These are phyloP conservation scores for Delichon dasypus DNA, from an alignment of 2,797 vertebrate species.

Conservation along the genomic window DNA sequence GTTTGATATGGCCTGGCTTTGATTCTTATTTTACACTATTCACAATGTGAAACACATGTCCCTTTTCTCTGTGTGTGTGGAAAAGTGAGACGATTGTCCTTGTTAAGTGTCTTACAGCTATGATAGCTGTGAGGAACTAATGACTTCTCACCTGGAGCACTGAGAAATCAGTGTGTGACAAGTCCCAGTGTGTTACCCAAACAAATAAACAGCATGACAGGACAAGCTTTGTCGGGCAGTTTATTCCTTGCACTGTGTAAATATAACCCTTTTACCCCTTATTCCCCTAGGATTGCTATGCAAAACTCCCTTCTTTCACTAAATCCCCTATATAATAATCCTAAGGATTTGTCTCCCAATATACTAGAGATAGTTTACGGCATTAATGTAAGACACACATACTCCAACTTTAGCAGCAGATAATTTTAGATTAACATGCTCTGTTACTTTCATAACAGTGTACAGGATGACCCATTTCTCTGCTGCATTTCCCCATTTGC, in stretches of 20 bases:
- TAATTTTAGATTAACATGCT: not conserved
- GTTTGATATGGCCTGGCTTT: not conserved
- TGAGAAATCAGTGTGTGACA: not conserved
- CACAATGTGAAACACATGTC: not conserved
- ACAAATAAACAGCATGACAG: not conserved
- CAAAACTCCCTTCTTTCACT: not conserved
- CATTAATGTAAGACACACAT: accelerated
- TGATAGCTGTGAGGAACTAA: slow-evolving; percentile 4
- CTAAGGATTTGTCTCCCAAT: not conserved
- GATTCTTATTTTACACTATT: not conserved
- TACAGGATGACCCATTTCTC: not conserved
- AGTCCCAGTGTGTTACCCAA: not conserved
- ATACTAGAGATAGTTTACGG: not conserved
- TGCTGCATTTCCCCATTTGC: not conserved
- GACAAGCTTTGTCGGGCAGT: not conserved
- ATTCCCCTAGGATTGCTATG: not conserved
- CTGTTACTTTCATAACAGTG: not conserved
- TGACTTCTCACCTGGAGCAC: not conserved
- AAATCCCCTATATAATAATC: not conserved
- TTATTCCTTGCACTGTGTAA: not conserved
- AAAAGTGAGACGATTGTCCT: not conserved
- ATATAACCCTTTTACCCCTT: not conserved
- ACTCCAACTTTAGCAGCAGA: not conserved
- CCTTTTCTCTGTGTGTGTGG: not conserved
- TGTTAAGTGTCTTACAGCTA: not conserved